Evolutionary conservation across 2,888 invertebrate genomes (phyloP).

Genomic region (Scaptodrosophila latifasciaeformis): DNA sequence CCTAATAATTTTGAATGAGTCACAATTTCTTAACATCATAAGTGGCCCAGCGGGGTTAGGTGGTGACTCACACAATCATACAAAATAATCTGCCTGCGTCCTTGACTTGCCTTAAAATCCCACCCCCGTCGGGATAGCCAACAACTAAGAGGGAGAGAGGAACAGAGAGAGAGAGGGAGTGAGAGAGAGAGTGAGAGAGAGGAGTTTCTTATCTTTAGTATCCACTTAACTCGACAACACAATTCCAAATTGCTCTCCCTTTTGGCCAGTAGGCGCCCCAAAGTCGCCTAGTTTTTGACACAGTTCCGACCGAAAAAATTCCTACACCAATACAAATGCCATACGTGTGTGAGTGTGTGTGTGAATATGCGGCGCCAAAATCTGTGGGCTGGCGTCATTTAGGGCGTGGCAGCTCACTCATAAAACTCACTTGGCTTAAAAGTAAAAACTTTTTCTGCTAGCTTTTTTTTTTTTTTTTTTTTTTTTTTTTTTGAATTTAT

Average conservation of each 20-base stretch:
- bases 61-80: conserved; percentile 46
- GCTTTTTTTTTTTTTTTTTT: too few relatives aligned
- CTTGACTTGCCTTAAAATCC: too few relatives aligned
- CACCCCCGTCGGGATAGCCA: too few relatives aligned
- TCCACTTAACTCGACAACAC: conserved; percentile 29
- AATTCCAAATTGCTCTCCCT: neutral
- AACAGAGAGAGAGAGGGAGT: too few relatives aligned
- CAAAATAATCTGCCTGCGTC: conserved; percentile 17
- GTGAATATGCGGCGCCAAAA: neutral
- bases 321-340: too few relatives aligned
- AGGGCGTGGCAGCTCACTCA: neutral
- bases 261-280: neutral
- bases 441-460: too few relatives aligned
- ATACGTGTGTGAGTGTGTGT: neutral
- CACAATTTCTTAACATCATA: conserved; percentile 24
- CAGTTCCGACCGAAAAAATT: too few relatives aligned
- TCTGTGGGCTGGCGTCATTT: neutral
- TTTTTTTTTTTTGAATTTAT: too few relatives aligned
- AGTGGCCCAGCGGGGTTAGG: too few relatives aligned
- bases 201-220: conserved; percentile 37
- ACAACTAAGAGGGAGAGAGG: too few relatives aligned
- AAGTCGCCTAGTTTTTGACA: neutral
- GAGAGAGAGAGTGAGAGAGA: conserved; percentile 20
- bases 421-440: conserved; percentile 16
- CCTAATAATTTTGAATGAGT: conserved; percentile 40